These are phyloP conservation scores for Gnathonemus longibarbis DNA, from an alignment of 2,113 vertebrate species.

Conservation along the genomic window DNA sequence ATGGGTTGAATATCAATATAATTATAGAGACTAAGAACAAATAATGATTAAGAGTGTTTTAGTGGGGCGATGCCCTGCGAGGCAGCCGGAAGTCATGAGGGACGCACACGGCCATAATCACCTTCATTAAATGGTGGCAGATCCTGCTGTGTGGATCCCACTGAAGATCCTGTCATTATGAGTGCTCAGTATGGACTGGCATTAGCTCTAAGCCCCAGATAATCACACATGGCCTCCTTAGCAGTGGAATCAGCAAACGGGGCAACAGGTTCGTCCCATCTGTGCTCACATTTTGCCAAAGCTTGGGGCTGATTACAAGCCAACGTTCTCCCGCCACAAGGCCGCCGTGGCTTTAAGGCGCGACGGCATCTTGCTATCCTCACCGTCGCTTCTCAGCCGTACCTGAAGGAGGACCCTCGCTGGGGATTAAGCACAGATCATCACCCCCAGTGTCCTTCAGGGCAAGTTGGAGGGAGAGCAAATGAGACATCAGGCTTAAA, in stretches of 20 bases:
- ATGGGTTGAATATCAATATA: constrained; percentile 52
- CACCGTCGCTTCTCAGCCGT: constrained; percentile 64
- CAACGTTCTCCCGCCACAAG: constrained; percentile 42
- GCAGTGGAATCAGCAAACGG: constrained; percentile 32
- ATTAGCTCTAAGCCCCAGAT: constrained; percentile 26
- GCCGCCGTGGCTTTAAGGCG: constrained; percentile 62
- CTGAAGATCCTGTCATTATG: constrained; percentile 8
- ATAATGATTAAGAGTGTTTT: constrained; percentile 43
- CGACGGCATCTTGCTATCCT: constrained; percentile 55
- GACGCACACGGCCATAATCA: constrained; percentile 29
- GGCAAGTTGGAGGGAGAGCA: constrained; percentile 63
- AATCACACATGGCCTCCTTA: constrained; percentile 20
- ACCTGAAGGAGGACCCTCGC: constrained; percentile 67
- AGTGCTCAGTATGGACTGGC: not conserved
- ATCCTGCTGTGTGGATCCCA: constrained; percentile 17
- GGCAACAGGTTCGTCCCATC: constrained; percentile 72
- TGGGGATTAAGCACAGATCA: constrained; percentile 62
- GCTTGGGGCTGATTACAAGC: not conserved
- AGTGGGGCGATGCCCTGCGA: not conserved
- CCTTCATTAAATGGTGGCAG: not conserved
- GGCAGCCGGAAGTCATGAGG: constrained; percentile 9
- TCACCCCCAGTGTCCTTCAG: constrained; percentile 68
- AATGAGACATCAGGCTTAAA: constrained; percentile 70
- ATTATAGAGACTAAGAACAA: constrained; percentile 43
- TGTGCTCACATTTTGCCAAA: constrained; percentile 44